phyloP scores from a whole-genome alignment of 2,888 invertebrate genomes.

The Athetis lepigone region DNA sequence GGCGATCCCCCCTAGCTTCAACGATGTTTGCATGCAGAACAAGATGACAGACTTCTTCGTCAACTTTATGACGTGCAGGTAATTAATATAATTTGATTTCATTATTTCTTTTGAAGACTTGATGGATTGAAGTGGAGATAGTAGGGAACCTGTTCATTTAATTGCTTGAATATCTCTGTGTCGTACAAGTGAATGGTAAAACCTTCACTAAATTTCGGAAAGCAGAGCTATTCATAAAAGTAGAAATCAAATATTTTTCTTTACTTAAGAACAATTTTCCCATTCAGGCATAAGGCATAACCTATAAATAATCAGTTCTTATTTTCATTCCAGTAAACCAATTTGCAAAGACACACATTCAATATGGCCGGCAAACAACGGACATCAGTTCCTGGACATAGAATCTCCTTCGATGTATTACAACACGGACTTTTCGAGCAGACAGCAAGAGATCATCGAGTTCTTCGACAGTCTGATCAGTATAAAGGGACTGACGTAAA shows the following conservation, averaged over 20 bases:
- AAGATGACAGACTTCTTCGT: slow-evolving; percentile 77
- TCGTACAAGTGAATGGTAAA: too few relatives aligned
- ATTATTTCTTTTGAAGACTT: background rate
- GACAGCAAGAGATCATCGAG: slow-evolving; percentile 66
- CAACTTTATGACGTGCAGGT: slow-evolving; percentile 80
- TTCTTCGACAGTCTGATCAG: slow-evolving; percentile 73
- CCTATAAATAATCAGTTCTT: background rate
- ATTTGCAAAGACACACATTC: slow-evolving; percentile 59
- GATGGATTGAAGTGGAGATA: background rate
- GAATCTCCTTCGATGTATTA: slow-evolving; percentile 59
- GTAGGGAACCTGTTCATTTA: too few relatives aligned
- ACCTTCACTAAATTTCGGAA: background rate
- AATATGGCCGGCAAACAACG: slow-evolving; percentile 70
- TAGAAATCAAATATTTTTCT: too few relatives aligned
- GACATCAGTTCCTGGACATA: slow-evolving; percentile 71
- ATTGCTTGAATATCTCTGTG: too few relatives aligned
- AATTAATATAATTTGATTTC: slow-evolving; percentile 49
- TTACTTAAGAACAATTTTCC: too few relatives aligned
- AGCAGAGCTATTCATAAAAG: too few relatives aligned
- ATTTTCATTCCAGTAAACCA: slow-evolving; percentile 74
- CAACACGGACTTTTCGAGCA: slow-evolving; percentile 58
- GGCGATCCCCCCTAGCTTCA: slow-evolving; percentile 55
- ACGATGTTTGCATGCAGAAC: slow-evolving; percentile 72
- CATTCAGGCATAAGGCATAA: background rate
- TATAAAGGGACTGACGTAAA: slow-evolving; percentile 22